Percentiles rank a stretch among this genome's conserved stretches.
Conservation (phyloP, 2,797 vertebrate species). For the Poeciliopsis presidionis region DNA sequence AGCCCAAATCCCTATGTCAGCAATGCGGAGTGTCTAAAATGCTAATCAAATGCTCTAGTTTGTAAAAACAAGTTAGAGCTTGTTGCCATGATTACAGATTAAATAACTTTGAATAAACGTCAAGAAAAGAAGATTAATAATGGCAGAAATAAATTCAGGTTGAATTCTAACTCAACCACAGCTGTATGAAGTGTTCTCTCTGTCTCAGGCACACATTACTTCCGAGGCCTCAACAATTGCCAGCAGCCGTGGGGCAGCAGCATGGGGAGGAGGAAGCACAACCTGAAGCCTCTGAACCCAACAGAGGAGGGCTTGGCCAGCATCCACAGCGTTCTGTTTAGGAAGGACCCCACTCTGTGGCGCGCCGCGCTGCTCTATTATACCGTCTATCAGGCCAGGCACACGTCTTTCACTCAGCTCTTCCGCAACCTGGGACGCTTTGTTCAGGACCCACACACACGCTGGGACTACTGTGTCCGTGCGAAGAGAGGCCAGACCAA, state of each 20-base stretch:
- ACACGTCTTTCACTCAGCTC: constrained; percentile 89
- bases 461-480: constrained; percentile 95
- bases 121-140: neutral
- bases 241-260: constrained; percentile 90
- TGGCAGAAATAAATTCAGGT: neutral
- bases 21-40: neutral
- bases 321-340: constrained; percentile 93
- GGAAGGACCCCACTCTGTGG: constrained; percentile 92
- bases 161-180: neutral
- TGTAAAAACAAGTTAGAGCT: neutral
- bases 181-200: neutral
- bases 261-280: constrained; percentile 81
- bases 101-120: neutral
- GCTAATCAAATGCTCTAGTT: neutral
- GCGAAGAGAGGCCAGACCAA: constrained; percentile 93
- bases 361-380: constrained; percentile 94
- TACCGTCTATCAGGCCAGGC: constrained; percentile 90
- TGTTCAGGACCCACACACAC: constrained; percentile 89
- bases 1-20: too few relatives aligned
- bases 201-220: constrained; percentile 91
- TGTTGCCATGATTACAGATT: neutral
- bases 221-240: constrained; percentile 91
- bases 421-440: constrained; percentile 88
- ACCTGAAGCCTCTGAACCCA: constrained; percentile 90
- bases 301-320: constrained; percentile 96